Conservation (phyloP, 2,113 vertebrate genomes). For the Mandrillus leucophaeus region DNA sequence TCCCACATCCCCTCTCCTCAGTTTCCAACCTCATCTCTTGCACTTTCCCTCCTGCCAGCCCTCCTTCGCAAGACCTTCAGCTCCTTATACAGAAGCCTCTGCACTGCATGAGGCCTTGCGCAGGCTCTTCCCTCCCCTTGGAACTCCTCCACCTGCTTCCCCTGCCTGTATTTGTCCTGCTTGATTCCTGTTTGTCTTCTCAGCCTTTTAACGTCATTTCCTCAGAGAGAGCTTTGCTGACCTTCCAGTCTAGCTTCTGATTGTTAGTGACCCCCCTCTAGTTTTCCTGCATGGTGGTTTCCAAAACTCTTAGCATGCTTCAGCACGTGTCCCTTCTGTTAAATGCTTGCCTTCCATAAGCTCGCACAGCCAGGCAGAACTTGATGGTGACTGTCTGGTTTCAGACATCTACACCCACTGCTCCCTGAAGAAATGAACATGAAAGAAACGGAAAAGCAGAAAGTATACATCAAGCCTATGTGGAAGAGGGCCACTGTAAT, state of each 20-base stretch:
- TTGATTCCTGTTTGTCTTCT: background rate
- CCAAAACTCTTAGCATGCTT: background rate
- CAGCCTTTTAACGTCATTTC: background rate
- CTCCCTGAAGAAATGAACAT: too few species aligned
- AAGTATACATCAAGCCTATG: background rate
- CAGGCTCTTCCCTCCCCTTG: background rate
- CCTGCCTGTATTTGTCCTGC: rapidly evolving
- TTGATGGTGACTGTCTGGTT: background rate
- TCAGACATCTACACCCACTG: background rate
- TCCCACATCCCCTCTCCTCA: background rate
- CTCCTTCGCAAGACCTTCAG: background rate
- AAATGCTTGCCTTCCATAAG: background rate
- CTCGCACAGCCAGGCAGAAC: background rate
- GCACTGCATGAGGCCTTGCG: too few species aligned
- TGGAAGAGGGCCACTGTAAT: background rate
- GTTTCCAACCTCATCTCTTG: background rate
- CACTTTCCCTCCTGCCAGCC: background rate
- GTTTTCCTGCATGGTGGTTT: background rate
- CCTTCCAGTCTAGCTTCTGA: background rate
- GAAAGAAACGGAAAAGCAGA: background rate
- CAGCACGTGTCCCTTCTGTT: background rate
- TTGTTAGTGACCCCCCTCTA: background rate
- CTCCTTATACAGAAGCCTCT: background rate
- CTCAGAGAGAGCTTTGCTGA: background rate
- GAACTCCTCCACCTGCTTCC: background rate